A percentile compares a stretch with the other conserved stretches of the same genome.
Conservation (phyloP, 2,113 vertebrate species). For the Atlantisia rogersi region DNA sequence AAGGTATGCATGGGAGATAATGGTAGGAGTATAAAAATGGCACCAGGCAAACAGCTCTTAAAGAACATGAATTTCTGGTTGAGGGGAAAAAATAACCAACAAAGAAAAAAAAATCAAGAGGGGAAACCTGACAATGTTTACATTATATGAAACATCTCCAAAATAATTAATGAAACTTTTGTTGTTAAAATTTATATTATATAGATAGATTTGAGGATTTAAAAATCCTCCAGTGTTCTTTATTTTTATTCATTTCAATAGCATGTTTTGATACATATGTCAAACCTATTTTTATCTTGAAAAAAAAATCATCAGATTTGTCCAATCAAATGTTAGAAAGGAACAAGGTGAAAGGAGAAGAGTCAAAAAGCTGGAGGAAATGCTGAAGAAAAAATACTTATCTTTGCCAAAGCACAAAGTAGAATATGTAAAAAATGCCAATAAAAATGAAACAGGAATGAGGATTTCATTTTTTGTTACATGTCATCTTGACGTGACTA, state of each 20-base stretch:
- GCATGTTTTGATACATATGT: not conserved
- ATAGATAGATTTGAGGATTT: not conserved
- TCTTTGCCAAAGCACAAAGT: not conserved
- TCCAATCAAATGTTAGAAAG: not conserved
- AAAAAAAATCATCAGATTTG: not conserved
- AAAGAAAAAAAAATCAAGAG: not conserved
- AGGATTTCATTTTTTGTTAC: not conserved
- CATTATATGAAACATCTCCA: not conserved
- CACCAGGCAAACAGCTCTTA: not conserved
- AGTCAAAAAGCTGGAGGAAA: not conserved
- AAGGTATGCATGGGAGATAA: not conserved
- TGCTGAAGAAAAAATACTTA: not conserved
- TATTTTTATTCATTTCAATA: not conserved
- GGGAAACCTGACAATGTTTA: not conserved
- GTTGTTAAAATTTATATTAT: not conserved
- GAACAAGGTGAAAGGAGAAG: not conserved
- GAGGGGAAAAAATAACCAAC: not conserved
- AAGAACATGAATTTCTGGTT: constrained; percentile 23
- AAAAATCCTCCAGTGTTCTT: not conserved
- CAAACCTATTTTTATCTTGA: not conserved
- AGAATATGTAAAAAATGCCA: not conserved
- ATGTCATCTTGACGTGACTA: not conserved
- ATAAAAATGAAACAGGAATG: not conserved
- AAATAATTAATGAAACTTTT: not conserved
- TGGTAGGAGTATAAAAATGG: not conserved